These are phyloP conservation scores for Oceanodroma leucorhoa DNA, from an alignment of 2,797 vertebrate genomes.

Conservation along the genomic window DNA sequence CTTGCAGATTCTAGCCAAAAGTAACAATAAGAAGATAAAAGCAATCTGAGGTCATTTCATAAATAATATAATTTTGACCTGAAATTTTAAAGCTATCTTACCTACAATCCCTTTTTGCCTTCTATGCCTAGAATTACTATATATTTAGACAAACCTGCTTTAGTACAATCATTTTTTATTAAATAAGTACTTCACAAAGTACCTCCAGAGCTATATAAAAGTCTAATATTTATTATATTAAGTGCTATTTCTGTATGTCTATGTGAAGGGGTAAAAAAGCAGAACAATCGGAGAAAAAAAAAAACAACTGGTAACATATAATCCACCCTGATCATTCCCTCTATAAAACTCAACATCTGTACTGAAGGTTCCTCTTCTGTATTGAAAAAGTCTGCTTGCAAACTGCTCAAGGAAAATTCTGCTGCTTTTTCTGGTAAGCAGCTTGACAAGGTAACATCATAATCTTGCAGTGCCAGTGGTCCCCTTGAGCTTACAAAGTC, in stretches of 20 bases:
- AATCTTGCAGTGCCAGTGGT: not conserved
- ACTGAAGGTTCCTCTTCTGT: not conserved
- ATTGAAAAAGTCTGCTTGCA: not conserved
- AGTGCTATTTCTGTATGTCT: not conserved
- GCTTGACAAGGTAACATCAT: constrained; percentile 29
- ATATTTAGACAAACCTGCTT: not conserved
- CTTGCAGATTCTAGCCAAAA: not conserved
- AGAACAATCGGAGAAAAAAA: not conserved
- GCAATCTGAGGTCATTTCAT: not conserved
- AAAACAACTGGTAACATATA: not conserved
- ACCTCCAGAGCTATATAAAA: not conserved
- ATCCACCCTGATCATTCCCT: not conserved
- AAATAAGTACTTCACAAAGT: not conserved
- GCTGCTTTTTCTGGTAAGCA: constrained; percentile 22
- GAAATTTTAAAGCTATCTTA: not conserved
- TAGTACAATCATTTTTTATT: not conserved
- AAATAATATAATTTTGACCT: not conserved
- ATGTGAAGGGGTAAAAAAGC: not conserved
- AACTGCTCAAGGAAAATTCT: not conserved
- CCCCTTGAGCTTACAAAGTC: constrained; percentile 28
- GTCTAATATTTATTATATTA: not conserved
- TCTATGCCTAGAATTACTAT: not conserved
- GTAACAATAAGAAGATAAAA: not conserved
- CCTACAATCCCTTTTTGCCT: not conserved
- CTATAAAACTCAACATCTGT: not conserved